Evolutionary conservation across 2,888 invertebrate species (phyloP).

Genomic region (Oscheius sp.): DNA sequence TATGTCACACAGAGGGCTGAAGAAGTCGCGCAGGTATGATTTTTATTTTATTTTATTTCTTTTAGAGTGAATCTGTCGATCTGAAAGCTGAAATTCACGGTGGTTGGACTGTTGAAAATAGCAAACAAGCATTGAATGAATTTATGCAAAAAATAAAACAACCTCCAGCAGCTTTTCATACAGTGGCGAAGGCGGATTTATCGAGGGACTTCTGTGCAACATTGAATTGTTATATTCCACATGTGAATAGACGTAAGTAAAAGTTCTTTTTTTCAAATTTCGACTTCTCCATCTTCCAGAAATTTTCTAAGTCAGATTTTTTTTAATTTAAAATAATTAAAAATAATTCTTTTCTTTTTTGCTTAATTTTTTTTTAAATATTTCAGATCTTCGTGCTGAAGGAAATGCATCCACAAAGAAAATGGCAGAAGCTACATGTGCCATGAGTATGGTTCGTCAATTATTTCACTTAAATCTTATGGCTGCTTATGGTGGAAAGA

Average conservation of each 20-base stretch:
- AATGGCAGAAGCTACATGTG: constrained; percentile 93
- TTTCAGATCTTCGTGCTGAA: constrained; percentile 75
- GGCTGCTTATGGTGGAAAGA: constrained; percentile 38
- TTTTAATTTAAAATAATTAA: too few relatives aligned
- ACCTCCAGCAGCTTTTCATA: constrained; percentile 64
- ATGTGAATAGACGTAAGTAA: constrained; percentile 83
- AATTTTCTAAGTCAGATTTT: too few relatives aligned
- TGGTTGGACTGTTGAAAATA: constrained; percentile 98
- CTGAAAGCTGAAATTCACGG: constrained; percentile 95
- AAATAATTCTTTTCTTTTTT: too few relatives aligned
- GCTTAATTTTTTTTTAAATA: neutral
- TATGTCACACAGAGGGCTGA: constrained; percentile 79
- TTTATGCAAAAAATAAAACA: constrained; percentile 90
- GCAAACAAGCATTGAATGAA: constrained; percentile 91
- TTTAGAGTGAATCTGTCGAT: constrained; percentile 87
- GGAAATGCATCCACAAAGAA: constrained; percentile 97
- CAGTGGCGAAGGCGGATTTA: constrained; percentile 28
- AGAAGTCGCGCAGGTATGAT: constrained; percentile 56
- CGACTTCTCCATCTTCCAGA: too few relatives aligned
- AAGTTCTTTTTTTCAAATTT: too few relatives aligned
- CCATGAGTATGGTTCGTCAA: constrained; percentile 84
- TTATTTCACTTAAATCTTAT: constrained; percentile 51
- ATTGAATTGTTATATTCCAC: constrained; percentile 74
- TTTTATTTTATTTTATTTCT: neutral
- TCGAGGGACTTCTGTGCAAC: neutral